These are phyloP conservation scores for Chelonoidis abingdonii DNA, from an alignment of 2,113 vertebrate genomes.

Conservation along the genomic window DNA sequence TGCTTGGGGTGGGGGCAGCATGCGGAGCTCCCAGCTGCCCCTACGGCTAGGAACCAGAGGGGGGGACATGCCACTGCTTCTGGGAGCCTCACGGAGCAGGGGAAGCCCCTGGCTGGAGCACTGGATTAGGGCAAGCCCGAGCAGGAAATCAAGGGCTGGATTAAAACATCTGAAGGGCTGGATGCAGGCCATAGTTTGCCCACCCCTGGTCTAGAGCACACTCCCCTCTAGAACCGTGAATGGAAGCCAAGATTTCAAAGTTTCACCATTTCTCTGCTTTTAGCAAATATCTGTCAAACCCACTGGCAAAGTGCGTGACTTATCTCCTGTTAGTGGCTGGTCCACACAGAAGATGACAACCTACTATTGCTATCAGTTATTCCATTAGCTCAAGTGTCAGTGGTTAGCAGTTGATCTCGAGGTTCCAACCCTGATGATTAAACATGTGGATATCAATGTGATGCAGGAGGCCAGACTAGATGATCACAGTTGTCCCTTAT, in stretches of 20 bases:
- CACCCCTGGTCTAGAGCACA: fast-evolving
- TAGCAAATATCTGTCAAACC: background rate
- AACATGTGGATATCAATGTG: background rate
- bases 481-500: no score
- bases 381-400: background rate
- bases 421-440: background rate
- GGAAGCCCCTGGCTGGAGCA: no score
- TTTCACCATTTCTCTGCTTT: background rate
- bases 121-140: no score
- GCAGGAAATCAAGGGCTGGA: no score
- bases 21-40: no score
- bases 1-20: no score
- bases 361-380: background rate
- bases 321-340: background rate
- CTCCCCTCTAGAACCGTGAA: background rate
- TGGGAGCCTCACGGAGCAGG: no score
- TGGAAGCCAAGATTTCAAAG: background rate
- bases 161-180: no score
- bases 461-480: no score
- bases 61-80: no score
- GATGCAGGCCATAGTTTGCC: no score
- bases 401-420: background rate
- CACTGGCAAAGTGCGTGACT: background rate
- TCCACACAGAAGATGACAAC: background rate
- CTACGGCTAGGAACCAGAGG: no score